phyloP scores from a whole-genome alignment of 2,888 invertebrate genomes.

The Mystacides longicornis region DNA sequence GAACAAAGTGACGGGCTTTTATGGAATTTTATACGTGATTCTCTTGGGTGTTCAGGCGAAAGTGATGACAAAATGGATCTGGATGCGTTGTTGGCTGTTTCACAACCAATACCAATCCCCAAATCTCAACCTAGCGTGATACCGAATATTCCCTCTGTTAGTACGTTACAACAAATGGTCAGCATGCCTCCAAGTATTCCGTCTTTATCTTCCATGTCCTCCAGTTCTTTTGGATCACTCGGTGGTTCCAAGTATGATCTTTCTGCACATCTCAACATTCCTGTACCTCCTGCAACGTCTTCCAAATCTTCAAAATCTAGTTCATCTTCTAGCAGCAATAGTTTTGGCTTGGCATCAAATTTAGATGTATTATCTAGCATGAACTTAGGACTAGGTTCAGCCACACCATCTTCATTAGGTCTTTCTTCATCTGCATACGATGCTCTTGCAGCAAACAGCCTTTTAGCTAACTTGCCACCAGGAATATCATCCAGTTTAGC shows the following conservation, averaged over 20 bases:
- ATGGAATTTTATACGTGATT: slow-evolving; percentile 73
- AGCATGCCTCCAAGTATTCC: slow-evolving; percentile 46
- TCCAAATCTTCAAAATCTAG: slow-evolving; percentile 52
- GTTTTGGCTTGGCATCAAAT: slow-evolving; percentile 34
- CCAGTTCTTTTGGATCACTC: slow-evolving; percentile 39
- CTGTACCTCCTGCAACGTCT: slow-evolving; percentile 51
- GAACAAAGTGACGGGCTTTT: slow-evolving; percentile 69
- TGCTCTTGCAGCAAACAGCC: slow-evolving; percentile 44
- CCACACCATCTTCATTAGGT: slow-evolving; percentile 39
- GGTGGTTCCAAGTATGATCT: slow-evolving; percentile 52
- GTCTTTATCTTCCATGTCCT: slow-evolving; percentile 40
- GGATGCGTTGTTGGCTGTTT: slow-evolving; percentile 51
- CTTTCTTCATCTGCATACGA: slow-evolving; percentile 42
- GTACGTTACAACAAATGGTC: slow-evolving; percentile 47
- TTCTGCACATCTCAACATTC: slow-evolving; percentile 50
- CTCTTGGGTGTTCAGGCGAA: slow-evolving; percentile 59
- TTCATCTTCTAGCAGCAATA: slow-evolving; percentile 31
- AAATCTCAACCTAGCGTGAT: slow-evolving; percentile 40
- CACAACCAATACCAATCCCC: slow-evolving; percentile 45
- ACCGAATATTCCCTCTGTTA: slow-evolving; percentile 45
- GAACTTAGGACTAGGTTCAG: slow-evolving; percentile 43
- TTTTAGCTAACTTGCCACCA: slow-evolving; percentile 41
- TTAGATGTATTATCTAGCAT: slow-evolving; percentile 48
- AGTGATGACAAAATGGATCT: slow-evolving; percentile 63
- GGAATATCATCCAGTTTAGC: slow-evolving; percentile 41